Conservation (phyloP, 2,888 invertebrate species). For the Cyaniris semiargus region DNA sequence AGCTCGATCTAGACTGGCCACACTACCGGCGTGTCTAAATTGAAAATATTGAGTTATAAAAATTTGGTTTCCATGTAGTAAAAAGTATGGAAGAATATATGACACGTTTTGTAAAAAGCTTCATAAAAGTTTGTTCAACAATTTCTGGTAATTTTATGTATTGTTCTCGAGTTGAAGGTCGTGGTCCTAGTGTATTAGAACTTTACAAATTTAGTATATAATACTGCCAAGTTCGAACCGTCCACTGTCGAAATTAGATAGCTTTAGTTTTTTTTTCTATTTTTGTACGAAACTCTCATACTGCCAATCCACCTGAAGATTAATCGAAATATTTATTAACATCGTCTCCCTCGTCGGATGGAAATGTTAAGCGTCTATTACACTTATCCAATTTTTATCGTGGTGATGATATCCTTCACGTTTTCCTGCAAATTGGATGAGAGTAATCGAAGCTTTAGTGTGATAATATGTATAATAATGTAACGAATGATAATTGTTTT, state of each 20-base stretch:
- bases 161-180: not conserved
- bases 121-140: not conserved
- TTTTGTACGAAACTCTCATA: conserved; percentile 26
- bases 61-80: too few relatives aligned
- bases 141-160: not conserved
- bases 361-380: conserved; percentile 47
- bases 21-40: not conserved
- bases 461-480: conserved; percentile 74
- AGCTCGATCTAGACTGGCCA: not conserved
- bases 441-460: conserved; percentile 47
- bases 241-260: conserved; percentile 26
- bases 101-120: not conserved
- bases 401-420: not conserved
- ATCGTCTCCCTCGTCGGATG: conserved; percentile 48
- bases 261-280: conserved; percentile 21
- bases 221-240: not conserved
- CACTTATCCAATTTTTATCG: not conserved
- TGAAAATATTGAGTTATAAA: not conserved
- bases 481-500: conserved; percentile 55
- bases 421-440: not conserved
- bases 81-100: not conserved
- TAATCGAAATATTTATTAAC: conserved; percentile 42
- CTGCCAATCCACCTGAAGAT: conserved; percentile 41
- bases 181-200: conserved; percentile 17
- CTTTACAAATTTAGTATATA: conserved; percentile 25